Percentiles rank a stretch among this genome's conserved stretches.
These are phyloP conservation scores for Meloidogyne exigua DNA, from an alignment of 1,140 invertebrate genomes.

Conservation along the genomic window DNA sequence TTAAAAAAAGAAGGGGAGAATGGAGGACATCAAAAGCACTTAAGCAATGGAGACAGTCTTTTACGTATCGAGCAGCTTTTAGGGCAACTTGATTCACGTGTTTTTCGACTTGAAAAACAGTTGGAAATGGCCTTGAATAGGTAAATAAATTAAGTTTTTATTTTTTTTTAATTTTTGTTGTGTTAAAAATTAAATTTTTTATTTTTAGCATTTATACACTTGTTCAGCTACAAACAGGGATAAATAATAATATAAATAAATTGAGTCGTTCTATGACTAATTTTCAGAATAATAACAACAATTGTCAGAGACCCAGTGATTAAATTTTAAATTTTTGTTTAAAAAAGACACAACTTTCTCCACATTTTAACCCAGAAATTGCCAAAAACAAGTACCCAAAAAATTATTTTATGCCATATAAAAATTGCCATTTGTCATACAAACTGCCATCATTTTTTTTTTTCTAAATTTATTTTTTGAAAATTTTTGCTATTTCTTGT, in stretches of 20 bases:
- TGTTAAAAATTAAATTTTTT: background rate
- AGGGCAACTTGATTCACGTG: constrained; percentile 44
- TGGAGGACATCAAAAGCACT: background rate
- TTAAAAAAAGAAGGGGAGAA: background rate
- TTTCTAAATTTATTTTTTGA: background rate
- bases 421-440: background rate
- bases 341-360: background rate
- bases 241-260: constrained; percentile 47
- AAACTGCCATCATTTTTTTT: background rate
- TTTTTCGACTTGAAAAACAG: constrained; percentile 59
- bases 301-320: background rate
- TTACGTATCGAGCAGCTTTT: constrained; percentile 43
- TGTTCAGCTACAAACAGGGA: constrained; percentile 60
- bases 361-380: background rate
- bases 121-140: constrained; percentile 63
- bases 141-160: constrained; percentile 41
- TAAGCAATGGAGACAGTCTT: background rate
- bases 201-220: constrained; percentile 54
- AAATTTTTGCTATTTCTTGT: background rate
- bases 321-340: background rate
- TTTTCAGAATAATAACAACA: background rate
- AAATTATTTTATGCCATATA: background rate
- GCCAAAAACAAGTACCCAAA: background rate
- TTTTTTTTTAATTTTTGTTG: background rate
- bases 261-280: background rate